These are phyloP conservation scores for Nipponacmea schrenckii DNA, from an alignment of 2,888 invertebrate species.

Conservation along the genomic window DNA sequence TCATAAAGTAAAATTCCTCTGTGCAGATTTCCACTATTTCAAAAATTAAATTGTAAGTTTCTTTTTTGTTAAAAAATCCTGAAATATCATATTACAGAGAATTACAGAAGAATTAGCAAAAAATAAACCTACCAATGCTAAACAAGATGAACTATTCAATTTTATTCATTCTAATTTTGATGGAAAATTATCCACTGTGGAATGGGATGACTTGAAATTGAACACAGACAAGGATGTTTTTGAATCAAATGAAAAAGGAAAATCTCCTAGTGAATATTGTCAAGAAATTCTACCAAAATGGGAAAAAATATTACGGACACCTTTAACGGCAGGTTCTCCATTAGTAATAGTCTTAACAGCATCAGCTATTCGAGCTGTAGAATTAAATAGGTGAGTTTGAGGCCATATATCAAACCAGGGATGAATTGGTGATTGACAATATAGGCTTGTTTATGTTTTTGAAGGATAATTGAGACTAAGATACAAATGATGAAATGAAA, in stretches of 20 bases:
- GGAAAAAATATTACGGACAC: slow-evolving; percentile 41
- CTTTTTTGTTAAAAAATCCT: slow-evolving; percentile 14
- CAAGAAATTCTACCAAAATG: slow-evolving; percentile 51
- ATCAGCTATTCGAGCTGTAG: slow-evolving; percentile 57
- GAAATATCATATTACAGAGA: background rate
- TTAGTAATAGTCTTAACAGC: slow-evolving; percentile 49
- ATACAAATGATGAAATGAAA: too few relatives aligned
- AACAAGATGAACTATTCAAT: slow-evolving; percentile 34
- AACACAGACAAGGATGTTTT: slow-evolving; percentile 38
- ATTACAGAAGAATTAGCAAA: slow-evolving; percentile 20
- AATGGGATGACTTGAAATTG: slow-evolving; percentile 47
- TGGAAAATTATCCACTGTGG: slow-evolving; percentile 44
- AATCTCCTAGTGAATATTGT: slow-evolving; percentile 42
- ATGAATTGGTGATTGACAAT: too few relatives aligned
- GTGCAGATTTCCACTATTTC: too few relatives aligned
- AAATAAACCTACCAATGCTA: slow-evolving; percentile 25
- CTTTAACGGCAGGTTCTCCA: slow-evolving; percentile 49
- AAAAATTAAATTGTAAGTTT: background rate
- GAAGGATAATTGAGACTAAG: too few relatives aligned
- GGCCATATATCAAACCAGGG: too few relatives aligned
- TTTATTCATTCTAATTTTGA: slow-evolving; percentile 39
- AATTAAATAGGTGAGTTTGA: slow-evolving; percentile 53
- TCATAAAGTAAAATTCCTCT: too few relatives aligned
- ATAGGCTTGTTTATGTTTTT: too few relatives aligned
- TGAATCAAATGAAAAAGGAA: slow-evolving; percentile 28